Evolutionary conservation across 1,140 invertebrate genomes (phyloP).

Genomic region (Euborellia annulipes): DNA sequence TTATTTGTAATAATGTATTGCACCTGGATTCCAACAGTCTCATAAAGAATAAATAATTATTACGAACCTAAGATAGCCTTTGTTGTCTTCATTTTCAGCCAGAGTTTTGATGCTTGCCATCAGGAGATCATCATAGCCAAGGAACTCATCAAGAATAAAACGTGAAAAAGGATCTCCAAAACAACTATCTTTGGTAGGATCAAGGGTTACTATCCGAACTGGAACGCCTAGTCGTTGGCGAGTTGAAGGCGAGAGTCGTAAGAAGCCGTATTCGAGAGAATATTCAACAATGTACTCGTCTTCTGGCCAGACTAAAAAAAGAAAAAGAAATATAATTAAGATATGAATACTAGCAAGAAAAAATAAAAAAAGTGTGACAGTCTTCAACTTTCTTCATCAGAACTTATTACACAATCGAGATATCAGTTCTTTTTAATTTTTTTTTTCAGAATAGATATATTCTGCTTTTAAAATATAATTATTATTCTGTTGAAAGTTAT

Average conservation of each 20-base stretch:
- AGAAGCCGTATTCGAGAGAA: constrained; percentile 90
- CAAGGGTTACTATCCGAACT: constrained; percentile 79
- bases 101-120: constrained; percentile 92
- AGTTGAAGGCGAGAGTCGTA: constrained; percentile 72
- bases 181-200: constrained; percentile 74
- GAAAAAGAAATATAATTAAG: too few relatives aligned
- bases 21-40: too few relatives aligned
- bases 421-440: too few relatives aligned
- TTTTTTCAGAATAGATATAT: too few relatives aligned
- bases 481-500: too few relatives aligned
- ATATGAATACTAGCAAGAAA: too few relatives aligned
- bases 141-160: constrained; percentile 77
- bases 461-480: too few relatives aligned
- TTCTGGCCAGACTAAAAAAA: constrained; percentile 55
- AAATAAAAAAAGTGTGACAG: too few relatives aligned
- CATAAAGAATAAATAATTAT: too few relatives aligned
- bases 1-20: too few relatives aligned
- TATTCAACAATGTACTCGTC: constrained; percentile 97
- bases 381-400: too few relatives aligned
- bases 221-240: constrained; percentile 77
- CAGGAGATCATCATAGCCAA: constrained; percentile 92
- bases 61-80: constrained; percentile 69
- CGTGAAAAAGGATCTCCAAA: constrained; percentile 87
- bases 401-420: too few relatives aligned
- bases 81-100: constrained; percentile 91